These are phyloP conservation scores for Hemibagrus guttatus DNA, from an alignment of 2,797 vertebrate genomes.

Conservation along the genomic window DNA sequence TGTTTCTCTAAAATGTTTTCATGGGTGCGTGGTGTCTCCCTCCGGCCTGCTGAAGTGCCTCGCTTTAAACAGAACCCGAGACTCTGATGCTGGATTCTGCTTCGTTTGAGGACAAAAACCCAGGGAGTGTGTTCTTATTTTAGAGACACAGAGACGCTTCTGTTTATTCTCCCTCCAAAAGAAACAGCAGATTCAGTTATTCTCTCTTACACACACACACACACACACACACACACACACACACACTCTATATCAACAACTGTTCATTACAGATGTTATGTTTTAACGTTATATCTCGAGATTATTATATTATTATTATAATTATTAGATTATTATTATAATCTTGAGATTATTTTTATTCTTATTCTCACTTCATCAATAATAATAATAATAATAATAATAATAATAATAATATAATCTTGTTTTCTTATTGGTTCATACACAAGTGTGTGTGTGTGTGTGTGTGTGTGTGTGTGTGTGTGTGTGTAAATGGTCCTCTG, in stretches of 20 bases:
- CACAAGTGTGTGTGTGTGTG: conserved; percentile 5
- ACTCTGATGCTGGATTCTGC: not conserved
- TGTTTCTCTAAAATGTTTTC: too few relatives aligned
- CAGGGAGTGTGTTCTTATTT: not conserved
- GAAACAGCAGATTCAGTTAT: not conserved
- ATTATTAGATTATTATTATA: too few relatives aligned
- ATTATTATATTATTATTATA: too few relatives aligned
- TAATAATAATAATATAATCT: too few relatives aligned
- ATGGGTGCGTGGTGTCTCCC: too few relatives aligned
- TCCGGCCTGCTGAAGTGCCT: too few relatives aligned
- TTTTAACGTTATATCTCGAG: too few relatives aligned
- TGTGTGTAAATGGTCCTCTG: conserved; percentile 25
- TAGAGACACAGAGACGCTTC: conserved; percentile 24
- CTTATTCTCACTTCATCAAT: too few relatives aligned
- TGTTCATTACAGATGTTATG: too few relatives aligned
- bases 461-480: conserved; percentile 8
- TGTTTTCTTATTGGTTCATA: too few relatives aligned
- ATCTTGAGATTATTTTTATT: too few relatives aligned
- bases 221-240: not conserved
- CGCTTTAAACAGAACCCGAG: not conserved
- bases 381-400: too few relatives aligned
- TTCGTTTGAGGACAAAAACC: not conserved
- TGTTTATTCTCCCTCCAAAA: not conserved
- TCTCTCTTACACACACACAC: not conserved
- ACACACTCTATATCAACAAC: not conserved